These are phyloP conservation scores for Matsumurasca onukii DNA, from an alignment of 1,140 invertebrate species.

Conservation along the genomic window DNA sequence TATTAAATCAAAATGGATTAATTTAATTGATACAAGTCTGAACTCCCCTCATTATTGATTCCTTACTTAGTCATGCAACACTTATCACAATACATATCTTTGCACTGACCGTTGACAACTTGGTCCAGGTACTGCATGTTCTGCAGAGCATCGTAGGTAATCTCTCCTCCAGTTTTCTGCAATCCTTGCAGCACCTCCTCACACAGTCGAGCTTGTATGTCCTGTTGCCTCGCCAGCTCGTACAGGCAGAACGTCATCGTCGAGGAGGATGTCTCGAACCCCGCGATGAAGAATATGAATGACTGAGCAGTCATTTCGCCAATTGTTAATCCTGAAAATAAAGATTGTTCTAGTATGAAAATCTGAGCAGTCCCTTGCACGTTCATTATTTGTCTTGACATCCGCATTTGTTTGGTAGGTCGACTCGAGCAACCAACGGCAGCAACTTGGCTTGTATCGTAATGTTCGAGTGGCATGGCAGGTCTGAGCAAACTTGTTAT, in stretches of 20 bases:
- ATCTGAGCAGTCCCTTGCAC: too few species aligned
- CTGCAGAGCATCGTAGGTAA: constrained; percentile 54
- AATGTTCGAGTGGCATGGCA: too few species aligned
- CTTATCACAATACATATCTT: not conserved
- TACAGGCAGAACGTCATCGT: constrained; percentile 58
- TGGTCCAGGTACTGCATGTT: constrained; percentile 57
- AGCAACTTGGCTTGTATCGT: too few species aligned
- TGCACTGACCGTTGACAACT: constrained; percentile 24
- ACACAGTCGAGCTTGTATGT: constrained; percentile 57
- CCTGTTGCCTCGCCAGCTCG: constrained; percentile 58
- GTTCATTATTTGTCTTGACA: too few species aligned
- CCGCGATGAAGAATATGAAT: constrained; percentile 65
- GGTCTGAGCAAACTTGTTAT: too few species aligned
- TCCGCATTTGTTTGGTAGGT: too few species aligned
- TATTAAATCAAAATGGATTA: too few species aligned
- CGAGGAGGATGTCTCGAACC: constrained; percentile 68
- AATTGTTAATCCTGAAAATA: constrained; percentile 16
- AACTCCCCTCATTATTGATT: too few species aligned
- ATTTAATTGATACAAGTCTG: too few species aligned
- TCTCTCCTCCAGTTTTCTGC: constrained; percentile 47
- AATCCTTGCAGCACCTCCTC: constrained; percentile 56
- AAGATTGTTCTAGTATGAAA: too few species aligned
- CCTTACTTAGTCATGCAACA: too few species aligned
- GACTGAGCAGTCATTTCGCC: constrained; percentile 53
- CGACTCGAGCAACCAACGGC: too few species aligned